These are phyloP conservation scores for Mizuhopecten yessoensis DNA, from an alignment of 1,140 invertebrate species.

Conservation along the genomic window DNA sequence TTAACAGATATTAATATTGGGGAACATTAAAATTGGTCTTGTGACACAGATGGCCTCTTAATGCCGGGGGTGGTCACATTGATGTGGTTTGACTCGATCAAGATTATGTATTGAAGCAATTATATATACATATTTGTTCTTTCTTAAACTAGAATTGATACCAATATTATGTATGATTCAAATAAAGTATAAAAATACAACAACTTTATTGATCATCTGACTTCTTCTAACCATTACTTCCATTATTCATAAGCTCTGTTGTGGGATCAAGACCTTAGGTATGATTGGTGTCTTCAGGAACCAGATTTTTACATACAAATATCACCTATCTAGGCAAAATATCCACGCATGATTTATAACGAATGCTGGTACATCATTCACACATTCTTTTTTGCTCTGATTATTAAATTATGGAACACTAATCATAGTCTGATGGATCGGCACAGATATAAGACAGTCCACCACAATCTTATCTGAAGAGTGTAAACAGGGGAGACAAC, in stretches of 20 bases:
- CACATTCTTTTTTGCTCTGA: neutral
- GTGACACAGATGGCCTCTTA: too few species aligned
- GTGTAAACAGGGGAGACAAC: constrained; percentile 14
- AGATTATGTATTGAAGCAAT: too few species aligned
- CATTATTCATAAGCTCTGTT: neutral
- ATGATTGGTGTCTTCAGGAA: neutral
- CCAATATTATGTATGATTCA: neutral
- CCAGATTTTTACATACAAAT: neutral
- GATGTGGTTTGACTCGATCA: too few species aligned
- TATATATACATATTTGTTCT: neutral
- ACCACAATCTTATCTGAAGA: neutral
- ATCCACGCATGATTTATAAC: neutral
- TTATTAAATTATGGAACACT: neutral
- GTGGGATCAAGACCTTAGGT: neutral
- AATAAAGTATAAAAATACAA: neutral
- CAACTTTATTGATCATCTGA: neutral
- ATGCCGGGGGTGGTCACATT: too few species aligned
- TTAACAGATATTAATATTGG: too few species aligned
- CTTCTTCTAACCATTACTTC: neutral
- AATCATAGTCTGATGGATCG: neutral
- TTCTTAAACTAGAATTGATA: neutral
- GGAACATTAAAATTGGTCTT: too few species aligned
- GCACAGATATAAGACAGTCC: neutral
- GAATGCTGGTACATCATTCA: neutral
- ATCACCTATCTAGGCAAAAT: neutral